Percentiles rank a stretch among this genome's conserved stretches.
Evolutionary conservation across 2,113 vertebrate species (phyloP).

Genomic region (Neogobius melanostomus): DNA sequence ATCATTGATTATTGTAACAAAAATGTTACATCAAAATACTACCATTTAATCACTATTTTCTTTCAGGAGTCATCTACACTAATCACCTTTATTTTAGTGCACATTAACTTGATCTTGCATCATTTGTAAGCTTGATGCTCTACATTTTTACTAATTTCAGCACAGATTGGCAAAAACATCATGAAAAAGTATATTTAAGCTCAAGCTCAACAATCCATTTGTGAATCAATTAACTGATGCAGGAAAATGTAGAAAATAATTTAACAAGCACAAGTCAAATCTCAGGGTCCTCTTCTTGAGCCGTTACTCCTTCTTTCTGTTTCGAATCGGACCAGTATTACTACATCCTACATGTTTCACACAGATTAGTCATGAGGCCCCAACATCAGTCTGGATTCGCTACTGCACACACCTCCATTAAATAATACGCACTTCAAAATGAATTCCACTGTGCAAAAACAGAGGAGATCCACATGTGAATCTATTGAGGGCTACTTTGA

Average conservation of each 20-base stretch:
- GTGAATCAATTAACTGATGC: neutral
- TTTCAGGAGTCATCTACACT: no score
- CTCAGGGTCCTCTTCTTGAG: conserved; percentile 17
- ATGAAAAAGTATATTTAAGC: no score
- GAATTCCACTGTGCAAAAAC: conserved; percentile 54
- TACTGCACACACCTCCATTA: conserved; percentile 26
- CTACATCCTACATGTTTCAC: conserved; percentile 2
- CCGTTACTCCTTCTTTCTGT: conserved; percentile 21
- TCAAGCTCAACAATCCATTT: neutral
- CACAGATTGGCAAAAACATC: no score
- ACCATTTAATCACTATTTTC: no score
- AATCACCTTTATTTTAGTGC: no score
- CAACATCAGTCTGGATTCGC: conserved; percentile 40
- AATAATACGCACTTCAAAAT: conserved; percentile 57
- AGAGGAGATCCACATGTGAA: conserved; percentile 31
- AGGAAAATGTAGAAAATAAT: neutral
- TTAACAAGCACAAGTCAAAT: neutral
- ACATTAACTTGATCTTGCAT: no score
- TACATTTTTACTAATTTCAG: no score
- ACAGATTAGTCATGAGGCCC: conserved; percentile 25
- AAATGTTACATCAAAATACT: no score
- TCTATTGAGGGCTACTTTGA: conserved; percentile 41
- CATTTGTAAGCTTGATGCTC: no score
- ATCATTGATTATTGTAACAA: no score
- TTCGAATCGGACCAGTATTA: conserved; percentile 40